phyloP scores from a whole-genome alignment of 2,113 vertebrate genomes.

The Neoarius graeffei region DNA sequence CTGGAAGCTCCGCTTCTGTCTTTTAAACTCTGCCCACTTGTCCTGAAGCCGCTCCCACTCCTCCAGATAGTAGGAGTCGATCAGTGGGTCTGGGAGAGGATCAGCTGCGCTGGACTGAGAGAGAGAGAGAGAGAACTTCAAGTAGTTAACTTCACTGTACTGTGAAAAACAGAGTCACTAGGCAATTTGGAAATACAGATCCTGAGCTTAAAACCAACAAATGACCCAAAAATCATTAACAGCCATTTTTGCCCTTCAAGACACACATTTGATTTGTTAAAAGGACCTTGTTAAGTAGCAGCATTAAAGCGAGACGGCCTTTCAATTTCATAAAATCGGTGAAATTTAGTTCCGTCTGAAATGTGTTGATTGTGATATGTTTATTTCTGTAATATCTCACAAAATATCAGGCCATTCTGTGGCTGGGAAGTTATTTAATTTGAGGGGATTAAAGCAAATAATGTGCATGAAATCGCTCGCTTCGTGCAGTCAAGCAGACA shows the following conservation, averaged over 20 bases:
- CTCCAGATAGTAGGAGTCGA: slow-evolving; percentile 74
- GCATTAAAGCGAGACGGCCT: no score
- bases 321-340: no score
- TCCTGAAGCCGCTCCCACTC: slow-evolving; percentile 74
- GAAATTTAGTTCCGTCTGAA: no score
- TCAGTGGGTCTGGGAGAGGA: slow-evolving; percentile 57
- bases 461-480: no score
- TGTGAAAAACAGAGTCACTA: background rate
- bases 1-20: slow-evolving; percentile 72
- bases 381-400: no score
- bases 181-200: background rate
- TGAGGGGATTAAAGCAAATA: no score
- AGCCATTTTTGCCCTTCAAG: background rate
- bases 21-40: slow-evolving; percentile 62
- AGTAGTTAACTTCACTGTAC: background rate
- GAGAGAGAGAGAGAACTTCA: background rate
- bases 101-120: slow-evolving; percentile 62
- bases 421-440: no score
- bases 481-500: no score
- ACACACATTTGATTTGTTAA: background rate
- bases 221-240: background rate
- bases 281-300: background rate
- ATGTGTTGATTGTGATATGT: no score
- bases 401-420: no score
- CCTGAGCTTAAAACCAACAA: background rate